Evolutionary conservation across 2,888 invertebrate species (phyloP).

Genomic region (Campoletis raptor): DNA sequence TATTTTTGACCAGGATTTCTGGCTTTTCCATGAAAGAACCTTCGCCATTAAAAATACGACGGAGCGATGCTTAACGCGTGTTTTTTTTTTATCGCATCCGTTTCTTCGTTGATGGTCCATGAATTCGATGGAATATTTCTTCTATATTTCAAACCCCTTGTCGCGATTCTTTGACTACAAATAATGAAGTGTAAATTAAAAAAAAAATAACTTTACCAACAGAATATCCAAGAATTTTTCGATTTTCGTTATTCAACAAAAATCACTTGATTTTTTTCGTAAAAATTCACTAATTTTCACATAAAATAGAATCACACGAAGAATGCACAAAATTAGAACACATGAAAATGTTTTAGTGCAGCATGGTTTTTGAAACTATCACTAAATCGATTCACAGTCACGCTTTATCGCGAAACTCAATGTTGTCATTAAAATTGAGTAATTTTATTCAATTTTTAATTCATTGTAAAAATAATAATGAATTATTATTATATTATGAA

Average conservation of each 20-base stretch:
- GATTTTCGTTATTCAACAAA: background rate
- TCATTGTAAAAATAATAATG: background rate
- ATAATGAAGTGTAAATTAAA: background rate
- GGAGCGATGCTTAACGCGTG: background rate
- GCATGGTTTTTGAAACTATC: background rate
- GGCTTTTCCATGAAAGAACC: background rate
- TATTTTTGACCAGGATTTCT: background rate
- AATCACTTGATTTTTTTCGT: background rate
- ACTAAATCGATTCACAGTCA: conserved; percentile 13
- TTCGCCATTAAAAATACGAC: background rate
- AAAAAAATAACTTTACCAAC: background rate
- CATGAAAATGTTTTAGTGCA: background rate
- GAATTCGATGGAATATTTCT: background rate
- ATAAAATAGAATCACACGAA: background rate
- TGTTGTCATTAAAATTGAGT: background rate
- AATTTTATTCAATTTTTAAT: background rate
- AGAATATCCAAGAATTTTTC: background rate
- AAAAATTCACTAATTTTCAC: background rate
- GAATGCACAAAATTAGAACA: background rate
- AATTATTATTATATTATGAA: background rate
- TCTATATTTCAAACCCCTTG: background rate
- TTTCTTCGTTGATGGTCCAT: background rate
- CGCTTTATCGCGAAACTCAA: background rate
- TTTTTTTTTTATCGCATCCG: background rate
- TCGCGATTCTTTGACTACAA: background rate